Evolutionary conservation across 2,888 invertebrate genomes (phyloP).

Genomic region (Hymenopus coronatus): DNA sequence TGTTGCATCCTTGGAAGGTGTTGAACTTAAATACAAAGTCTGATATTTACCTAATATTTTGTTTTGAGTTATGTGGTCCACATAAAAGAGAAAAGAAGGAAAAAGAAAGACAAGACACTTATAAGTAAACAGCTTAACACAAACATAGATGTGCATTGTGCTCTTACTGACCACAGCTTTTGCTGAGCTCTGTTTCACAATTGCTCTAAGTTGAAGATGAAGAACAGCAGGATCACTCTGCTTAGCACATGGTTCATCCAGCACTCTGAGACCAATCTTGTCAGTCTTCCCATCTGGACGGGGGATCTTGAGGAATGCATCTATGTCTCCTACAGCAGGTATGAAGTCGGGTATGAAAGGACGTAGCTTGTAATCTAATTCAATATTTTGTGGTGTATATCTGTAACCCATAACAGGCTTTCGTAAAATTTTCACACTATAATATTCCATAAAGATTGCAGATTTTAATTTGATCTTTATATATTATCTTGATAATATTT

Average conservation of each 20-base stretch:
- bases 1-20: too few relatives aligned
- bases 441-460: background rate
- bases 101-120: too few relatives aligned
- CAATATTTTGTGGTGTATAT: conserved; percentile 89
- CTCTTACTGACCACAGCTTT: conserved; percentile 48
- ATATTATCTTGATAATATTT: background rate
- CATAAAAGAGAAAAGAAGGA: too few relatives aligned
- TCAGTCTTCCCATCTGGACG: conserved; percentile 71
- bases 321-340: conserved; percentile 97
- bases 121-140: too few relatives aligned
- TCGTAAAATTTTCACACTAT: background rate
- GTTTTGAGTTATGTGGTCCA: too few relatives aligned
- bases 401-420: conserved; percentile 49
- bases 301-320: conserved; percentile 92
- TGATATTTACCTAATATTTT: too few relatives aligned
- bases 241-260: conserved; percentile 92
- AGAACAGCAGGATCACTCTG: conserved; percentile 95
- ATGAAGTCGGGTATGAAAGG: conserved; percentile 97
- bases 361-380: conserved; percentile 83
- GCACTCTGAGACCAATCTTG: conserved; percentile 68
- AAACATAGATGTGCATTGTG: too few relatives aligned
- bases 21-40: too few relatives aligned
- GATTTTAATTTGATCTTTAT: background rate
- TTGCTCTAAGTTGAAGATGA: conserved; percentile 80
- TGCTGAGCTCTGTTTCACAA: conserved; percentile 67